Base-by-base conservation (phyloP, 1,140 invertebrate genomes). In the Antheraea pernyi region DNA sequence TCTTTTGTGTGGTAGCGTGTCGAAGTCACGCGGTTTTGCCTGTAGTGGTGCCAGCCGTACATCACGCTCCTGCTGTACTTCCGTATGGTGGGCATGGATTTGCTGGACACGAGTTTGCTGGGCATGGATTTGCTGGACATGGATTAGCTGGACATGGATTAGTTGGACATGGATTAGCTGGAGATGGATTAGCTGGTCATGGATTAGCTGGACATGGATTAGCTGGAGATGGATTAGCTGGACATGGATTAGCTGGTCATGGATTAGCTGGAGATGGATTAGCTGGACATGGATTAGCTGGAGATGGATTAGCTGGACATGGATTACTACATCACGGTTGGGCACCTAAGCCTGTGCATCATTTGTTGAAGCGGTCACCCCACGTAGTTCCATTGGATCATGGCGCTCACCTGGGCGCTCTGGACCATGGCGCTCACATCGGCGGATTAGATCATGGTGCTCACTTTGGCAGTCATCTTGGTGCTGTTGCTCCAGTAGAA, bases 281-380 rank as follows among this genome's bases (percentile, higher is more conserved):
- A 13, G n/a, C 67, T 59, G 73, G 71, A 19, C 71, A 74, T 62
- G 75, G 74, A 58, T 68, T 72, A 10, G 22, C 65, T 59, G 73
- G 71, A 19, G 70, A 74, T 62, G 75, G 74, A 58, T 68, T 72
- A 10, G 22, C 67, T 59, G 73, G 71, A 19, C 71, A 74, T 62
- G 75, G 74, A 58, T 68, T 72, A 13, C 60, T 59, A 65, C 58
- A 53, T 6, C 65, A 67, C 19, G 65, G 65, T n/a, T 59, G 18
- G 39, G 7, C 0, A 13, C 65, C 37, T 16, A 72, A 67, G 36
- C 58, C 72, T 10, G 81, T 74, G 30, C 88, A 91, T 76, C 81
- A 85, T 61, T 73, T 88, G 0, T 66, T 75, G 65, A 91, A 91
- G 70, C 78, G 88, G 19, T 89, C 86, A 0, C 83, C 85, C 13